Evolutionary conservation across 2,888 invertebrate genomes (phyloP), one percentile per base, ranked within the genome.

Genomic region (Alviniconcha strummeri): DNA sequence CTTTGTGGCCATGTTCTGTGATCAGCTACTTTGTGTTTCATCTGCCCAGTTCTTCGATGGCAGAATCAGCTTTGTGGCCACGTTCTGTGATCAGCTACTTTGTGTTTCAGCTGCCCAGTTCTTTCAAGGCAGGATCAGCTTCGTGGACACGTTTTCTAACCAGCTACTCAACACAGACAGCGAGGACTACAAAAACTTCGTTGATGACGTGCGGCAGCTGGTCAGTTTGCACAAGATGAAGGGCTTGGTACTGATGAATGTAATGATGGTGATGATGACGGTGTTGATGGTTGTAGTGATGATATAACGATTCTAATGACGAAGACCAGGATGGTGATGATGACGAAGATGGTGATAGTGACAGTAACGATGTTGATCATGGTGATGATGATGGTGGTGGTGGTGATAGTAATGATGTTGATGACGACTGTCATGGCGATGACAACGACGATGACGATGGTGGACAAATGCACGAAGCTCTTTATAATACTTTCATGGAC

Each of bases 1-100:
- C 36, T 36, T 36, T 36, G 36, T 36, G 1, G 36, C 0, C 36
- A 1, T 36, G 36, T 36, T 36, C 36, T 36, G 36, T 36, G 36
- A 36, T 36, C 36, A 36, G 36, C 36, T 36, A 36, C 36, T 36
- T 36, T 36, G 3, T 36, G 36, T 36, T 36, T 36, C 77, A 86
- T 84, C 84, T 19, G 86, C 86, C 15, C 86, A 84, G 69, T 86
- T 81, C 79, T 86, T 86, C 57, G 81, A 81, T 13, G 86, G 86
- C 15, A 76, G 82, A 2, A 80, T 86, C 64, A 74, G 79, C 56
- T 83, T 86, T 11, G 80, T 80, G 52, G 83, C 83, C 72, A 72
- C 67, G 13, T 82, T 78, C 67, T 60, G 74, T 1, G 76, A 83
- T 7, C 69, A 81, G 52, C 60, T 74, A 36, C n/a, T n/a, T 64